Evolutionary conservation across 1,140 invertebrate genomes (phyloP), one percentile per base, ranked within the genome.

Genomic region (Heterodera schachtii): DNA sequence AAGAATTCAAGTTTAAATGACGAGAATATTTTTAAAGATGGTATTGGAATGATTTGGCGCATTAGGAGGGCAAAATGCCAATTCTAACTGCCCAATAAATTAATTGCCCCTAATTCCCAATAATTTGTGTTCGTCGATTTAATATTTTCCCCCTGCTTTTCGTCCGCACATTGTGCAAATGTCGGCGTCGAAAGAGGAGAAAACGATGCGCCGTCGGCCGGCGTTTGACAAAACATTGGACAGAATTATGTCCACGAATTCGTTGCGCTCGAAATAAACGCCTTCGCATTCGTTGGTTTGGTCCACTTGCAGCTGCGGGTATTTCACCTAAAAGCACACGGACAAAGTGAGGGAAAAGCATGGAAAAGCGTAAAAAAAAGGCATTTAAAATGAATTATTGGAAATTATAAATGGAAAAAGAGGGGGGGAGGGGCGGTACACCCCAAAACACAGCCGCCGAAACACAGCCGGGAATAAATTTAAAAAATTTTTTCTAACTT

Each of bases 111-210:
- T 31, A 31, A 31, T 31, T 31, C 31, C 31, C 31, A 31, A 31
- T 31, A 31, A 31, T 31, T 31, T 31, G 31, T 31, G 31, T 31
- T 31, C 31, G 31, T 31, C 31, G 31, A 31, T 31, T 31, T 31
- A 0, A 31, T 31, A 31, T 31, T 31, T 31, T 31, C 31, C 31
- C 31, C 31, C 31, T 31, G 31, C 31, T 31, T 31, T 31, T 31
- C 31, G 5, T 19, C 79, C 87, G 73, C 82, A 90, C 89, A 90
- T 90, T 52, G 82, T 81, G 74, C 89, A 90, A 74, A 90, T 87
- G 81, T 90, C 89, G 3, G 89, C 88, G 86, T 90, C 86, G 73
- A 90, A 90, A 41, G 83, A 88, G 3, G 87, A 90, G 79, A 90
- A 90, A 49, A 90, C 86, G n/a, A 90, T 86, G 9, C 88, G 81